These are phyloP conservation scores for Drosophila tristis DNA, from an alignment of 1,140 invertebrate genomes.

Conservation along the genomic window DNA sequence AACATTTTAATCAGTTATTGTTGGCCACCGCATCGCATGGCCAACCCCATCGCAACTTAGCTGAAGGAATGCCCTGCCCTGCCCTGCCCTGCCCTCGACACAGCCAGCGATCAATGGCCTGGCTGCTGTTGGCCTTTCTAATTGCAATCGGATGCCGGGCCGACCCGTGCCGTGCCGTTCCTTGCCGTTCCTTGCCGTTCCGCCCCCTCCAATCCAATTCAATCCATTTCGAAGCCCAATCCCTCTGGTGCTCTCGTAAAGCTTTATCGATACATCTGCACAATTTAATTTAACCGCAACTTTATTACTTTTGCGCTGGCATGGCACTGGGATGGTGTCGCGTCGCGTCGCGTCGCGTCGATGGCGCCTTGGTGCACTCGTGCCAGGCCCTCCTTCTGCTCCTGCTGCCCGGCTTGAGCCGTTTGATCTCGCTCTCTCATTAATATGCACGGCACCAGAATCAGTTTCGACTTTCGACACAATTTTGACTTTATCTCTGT, in stretches of 20 bases:
- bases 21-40: not conserved
- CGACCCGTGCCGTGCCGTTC: no score
- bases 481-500: conserved; percentile 70
- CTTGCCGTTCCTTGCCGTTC: no score
- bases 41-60: no score
- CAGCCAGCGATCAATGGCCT: conserved; percentile 2
- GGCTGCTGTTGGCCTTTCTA: not conserved
- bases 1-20: conserved; percentile 71
- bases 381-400: conserved; percentile 15
- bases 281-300: conserved; percentile 81
- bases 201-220: no score
- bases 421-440: conserved; percentile 67
- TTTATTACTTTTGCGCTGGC: conserved; percentile 71
- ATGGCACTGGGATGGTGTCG: not conserved
- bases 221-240: no score
- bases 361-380: conserved; percentile 48
- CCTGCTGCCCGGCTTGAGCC: conserved; percentile 2
- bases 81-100: no score
- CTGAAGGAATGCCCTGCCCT: no score
- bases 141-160: conserved; percentile 2
- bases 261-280: conserved; percentile 76
- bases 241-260: conserved; percentile 38
- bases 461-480: conserved; percentile 76
- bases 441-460: conserved; percentile 74
- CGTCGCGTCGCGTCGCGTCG: not conserved